A percentile compares a stretch with the other conserved stretches of the same genome.
These are phyloP conservation scores for Apocrypta bakeri DNA, from an alignment of 1,140 invertebrate species.

Conservation along the genomic window DNA sequence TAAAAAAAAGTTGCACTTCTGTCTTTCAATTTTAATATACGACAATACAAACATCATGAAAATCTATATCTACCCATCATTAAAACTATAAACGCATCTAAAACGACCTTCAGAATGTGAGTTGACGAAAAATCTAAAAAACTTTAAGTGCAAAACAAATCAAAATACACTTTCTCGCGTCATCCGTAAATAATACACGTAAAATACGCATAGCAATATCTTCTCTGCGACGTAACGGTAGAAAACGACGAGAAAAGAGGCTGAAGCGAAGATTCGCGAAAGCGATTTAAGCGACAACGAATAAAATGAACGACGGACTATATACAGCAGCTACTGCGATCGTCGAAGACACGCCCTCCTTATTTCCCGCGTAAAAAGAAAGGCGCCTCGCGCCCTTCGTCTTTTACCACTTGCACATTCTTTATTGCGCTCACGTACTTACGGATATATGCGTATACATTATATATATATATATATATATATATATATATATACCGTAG, in stretches of 20 bases:
- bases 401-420: constrained; percentile 23
- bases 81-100: no score
- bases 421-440: constrained; percentile 37
- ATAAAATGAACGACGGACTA: constrained; percentile 19
- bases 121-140: no score
- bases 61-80: no score
- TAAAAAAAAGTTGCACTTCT: no score
- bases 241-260: not conserved
- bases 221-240: no score
- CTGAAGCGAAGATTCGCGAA: not conserved
- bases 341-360: constrained; percentile 43
- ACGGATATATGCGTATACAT: not conserved
- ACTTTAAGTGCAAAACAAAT: no score
- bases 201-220: not conserved
- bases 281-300: constrained; percentile 25
- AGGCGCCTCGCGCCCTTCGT: not conserved
- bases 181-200: constrained; percentile 15
- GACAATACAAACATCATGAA: no score
- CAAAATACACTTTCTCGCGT: no score
- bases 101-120: no score
- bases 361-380: constrained; percentile 13
- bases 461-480: no score
- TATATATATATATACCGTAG: not conserved
- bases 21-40: no score
- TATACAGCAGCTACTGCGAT: constrained; percentile 1